These are phyloP conservation scores for Plutella xylostella DNA, from an alignment of 2,888 invertebrate genomes.

Conservation along the genomic window DNA sequence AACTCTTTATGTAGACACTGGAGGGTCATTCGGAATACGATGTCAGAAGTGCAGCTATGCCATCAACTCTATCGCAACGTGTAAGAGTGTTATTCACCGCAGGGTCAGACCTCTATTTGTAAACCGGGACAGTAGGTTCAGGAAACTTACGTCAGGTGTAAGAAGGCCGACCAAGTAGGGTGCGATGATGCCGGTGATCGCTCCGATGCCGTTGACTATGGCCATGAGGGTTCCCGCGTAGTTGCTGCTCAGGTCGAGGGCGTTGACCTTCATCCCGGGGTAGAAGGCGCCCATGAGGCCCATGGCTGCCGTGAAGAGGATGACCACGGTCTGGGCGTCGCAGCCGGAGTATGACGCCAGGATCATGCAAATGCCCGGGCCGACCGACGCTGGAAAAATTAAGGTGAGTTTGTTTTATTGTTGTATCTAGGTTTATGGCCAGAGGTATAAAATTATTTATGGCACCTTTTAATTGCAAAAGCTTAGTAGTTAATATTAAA, in stretches of 20 bases:
- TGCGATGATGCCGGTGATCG: conserved; percentile 77
- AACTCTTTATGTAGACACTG: no score
- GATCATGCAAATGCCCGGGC: conserved; percentile 76
- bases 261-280: conserved; percentile 78
- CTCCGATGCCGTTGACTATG: conserved; percentile 78
- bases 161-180: conserved; percentile 75
- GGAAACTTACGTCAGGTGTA: conserved; percentile 72
- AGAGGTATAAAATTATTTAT: no score
- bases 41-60: no score
- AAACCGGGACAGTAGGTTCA: no score
- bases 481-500: no score
- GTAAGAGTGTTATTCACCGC: no score
- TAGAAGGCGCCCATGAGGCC: conserved; percentile 78
- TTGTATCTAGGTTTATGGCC: no score
- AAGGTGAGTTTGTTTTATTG: not conserved
- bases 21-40: no score
- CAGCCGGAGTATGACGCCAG: conserved; percentile 78
- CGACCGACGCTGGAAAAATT: conserved; percentile 68
- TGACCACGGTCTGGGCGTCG: conserved; percentile 69
- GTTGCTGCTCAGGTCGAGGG: conserved; percentile 75
- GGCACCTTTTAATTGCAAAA: no score
- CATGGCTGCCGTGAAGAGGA: conserved; percentile 75
- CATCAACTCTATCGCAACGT: no score
- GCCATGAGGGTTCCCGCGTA: conserved; percentile 78
- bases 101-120: no score